Evolutionary conservation across 2,113 vertebrate genomes (phyloP), one percentile per base, ranked within the genome.

Genomic region (Platichthys stellatus): DNA sequence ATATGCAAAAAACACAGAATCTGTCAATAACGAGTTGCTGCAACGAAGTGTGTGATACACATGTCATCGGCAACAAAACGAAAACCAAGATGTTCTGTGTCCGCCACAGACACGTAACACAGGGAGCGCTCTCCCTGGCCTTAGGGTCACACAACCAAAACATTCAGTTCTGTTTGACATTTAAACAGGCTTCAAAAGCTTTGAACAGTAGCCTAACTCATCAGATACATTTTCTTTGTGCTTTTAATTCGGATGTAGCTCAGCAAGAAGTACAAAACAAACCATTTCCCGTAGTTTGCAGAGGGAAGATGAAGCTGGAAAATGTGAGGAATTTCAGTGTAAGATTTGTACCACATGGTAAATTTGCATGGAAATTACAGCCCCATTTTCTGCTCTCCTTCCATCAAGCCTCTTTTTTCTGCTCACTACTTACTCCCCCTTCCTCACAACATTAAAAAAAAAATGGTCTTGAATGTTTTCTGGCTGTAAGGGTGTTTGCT

Each of bases 271-370:
- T 8, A 11, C 54, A 54, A 58, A 69, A 63, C 51, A 56, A 40
- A 4, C 31, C 0, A n/a, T 61, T 80, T 85, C 75, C 75, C 53
- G 24, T 82, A 79, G 81, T 70, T 76, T 86, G 58, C 49, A 72
- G 75, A 68, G 78, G 62, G 60, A 76, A 84, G 49, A 71, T 70
- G 71, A 74, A 80, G 72, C 59, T 78, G 71, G 64, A 57, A 82
- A 83, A 86, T 62, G 28, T 56, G 67, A 76, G 74, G 73, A 80
- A 82, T 88, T 82, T 84, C 72, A 72, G 73, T n/a, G 56, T 72
- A 68, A 78, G 78, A 88, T 91, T 67, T 78, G 57, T 71, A 84
- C 80, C 89, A 92, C 76, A 88, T 89, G 90, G 76, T 4, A 75
- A 54, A 87, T 83, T 76, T 80, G 56, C 83, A 80, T 78, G 76